Conservation (phyloP, 2,113 vertebrate genomes). For the Gambusia holbrooki region DNA sequence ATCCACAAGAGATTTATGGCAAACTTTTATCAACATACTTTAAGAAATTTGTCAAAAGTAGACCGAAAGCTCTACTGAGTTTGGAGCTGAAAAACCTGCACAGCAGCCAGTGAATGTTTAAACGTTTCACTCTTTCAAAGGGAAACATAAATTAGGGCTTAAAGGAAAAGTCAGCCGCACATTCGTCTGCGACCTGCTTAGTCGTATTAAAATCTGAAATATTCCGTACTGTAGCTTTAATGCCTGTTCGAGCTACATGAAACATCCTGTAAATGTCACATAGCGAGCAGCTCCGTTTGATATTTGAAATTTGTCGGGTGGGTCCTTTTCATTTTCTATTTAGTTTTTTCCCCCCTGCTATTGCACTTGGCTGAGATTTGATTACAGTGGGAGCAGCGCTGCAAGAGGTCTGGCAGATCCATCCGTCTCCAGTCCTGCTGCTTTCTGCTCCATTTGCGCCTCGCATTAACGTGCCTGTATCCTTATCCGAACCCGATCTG, state of each 20-base stretch:
- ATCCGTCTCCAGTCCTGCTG: slow-evolving; percentile 13
- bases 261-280: neutral
- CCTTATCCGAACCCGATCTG: neutral
- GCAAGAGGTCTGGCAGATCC: slow-evolving; percentile 4
- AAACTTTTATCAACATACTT: neutral
- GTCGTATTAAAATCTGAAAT: neutral
- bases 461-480: neutral
- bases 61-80: neutral
- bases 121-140: slow-evolving; percentile 41
- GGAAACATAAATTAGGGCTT: slow-evolving; percentile 12
- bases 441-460: slow-evolving; percentile 22
- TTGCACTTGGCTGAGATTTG: slow-evolving; percentile 8
- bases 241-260: neutral
- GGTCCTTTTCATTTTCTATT: neutral
- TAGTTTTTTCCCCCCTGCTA: neutral
- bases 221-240: neutral
- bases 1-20: neutral
- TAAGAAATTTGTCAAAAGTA: neutral
- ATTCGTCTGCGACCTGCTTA: neutral
- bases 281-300: neutral
- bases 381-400: slow-evolving; percentile 1
- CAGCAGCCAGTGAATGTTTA: slow-evolving; percentile 4
- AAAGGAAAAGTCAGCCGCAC: neutral
- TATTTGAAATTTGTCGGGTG: neutral
- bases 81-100: too few relatives aligned